phyloP scores from a whole-genome alignment of 2,797 vertebrate species.

The Rhinogobio ventralis region DNA sequence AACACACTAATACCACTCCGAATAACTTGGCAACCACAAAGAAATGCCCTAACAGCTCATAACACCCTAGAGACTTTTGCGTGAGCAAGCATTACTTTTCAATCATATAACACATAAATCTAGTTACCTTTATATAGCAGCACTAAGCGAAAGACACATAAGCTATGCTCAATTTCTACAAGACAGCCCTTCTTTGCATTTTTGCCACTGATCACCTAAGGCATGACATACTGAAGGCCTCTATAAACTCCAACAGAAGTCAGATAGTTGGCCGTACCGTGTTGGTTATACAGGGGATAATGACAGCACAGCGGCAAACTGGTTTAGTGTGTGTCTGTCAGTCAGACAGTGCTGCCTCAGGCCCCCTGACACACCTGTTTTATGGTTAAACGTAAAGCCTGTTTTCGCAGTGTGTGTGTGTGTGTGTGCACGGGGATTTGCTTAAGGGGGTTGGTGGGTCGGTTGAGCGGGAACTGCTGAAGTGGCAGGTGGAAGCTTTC shows the following conservation, averaged over 20 bases:
- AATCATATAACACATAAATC: background rate
- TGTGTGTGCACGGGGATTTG: conserved; percentile 41
- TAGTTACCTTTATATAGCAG: background rate
- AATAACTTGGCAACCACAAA: background rate
- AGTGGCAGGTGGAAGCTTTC: conserved; percentile 60
- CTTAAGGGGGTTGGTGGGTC: conserved; percentile 57
- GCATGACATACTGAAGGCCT: conserved; percentile 31
- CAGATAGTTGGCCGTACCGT: conserved; percentile 39
- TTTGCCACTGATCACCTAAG: conserved; percentile 27
- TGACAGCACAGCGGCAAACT: conserved; percentile 60
- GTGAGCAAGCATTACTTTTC: background rate
- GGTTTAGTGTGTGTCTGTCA: conserved; percentile 63
- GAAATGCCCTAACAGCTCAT: background rate
- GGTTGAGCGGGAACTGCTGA: conserved; percentile 59
- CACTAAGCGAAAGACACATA: background rate
- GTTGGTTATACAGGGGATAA: conserved; percentile 53
- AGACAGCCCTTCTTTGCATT: conserved; percentile 22
- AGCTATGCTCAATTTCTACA: conserved; percentile 1
- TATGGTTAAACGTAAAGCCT: conserved; percentile 63
- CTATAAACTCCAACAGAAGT: conserved; percentile 31
- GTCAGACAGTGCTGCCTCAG: conserved; percentile 60
- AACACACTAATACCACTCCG: background rate
- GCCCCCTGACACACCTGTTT: conserved; percentile 64
- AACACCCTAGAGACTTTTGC: too few species aligned
- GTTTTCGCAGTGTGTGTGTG: conserved; percentile 53